Percentiles rank a stretch among this genome's conserved stretches.
These are phyloP conservation scores for Haemorhous mexicanus DNA, from an alignment of 2,113 vertebrate genomes.

Conservation along the genomic window DNA sequence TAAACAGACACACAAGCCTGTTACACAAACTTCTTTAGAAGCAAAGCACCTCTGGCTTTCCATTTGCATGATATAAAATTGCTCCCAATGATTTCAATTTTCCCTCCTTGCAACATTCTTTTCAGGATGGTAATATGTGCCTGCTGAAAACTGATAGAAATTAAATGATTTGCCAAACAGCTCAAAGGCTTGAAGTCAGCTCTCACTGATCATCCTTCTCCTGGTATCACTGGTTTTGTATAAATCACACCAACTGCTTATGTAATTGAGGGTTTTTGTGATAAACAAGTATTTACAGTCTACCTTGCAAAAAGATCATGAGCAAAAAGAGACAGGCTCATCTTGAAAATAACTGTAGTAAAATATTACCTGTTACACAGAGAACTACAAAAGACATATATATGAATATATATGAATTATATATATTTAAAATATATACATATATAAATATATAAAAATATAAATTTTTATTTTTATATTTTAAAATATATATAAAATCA, in stretches of 20 bases:
- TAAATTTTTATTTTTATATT: too few species aligned
- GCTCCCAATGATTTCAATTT: background rate
- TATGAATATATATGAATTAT: too few species aligned
- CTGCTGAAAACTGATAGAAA: background rate
- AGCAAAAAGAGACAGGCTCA: background rate
- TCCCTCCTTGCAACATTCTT: background rate
- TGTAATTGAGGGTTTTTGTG: background rate
- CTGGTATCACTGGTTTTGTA: background rate
- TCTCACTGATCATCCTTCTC: background rate
- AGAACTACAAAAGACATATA: background rate
- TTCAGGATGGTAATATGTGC: background rate
- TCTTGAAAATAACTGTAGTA: background rate
- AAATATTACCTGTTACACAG: background rate
- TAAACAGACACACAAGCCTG: background rate
- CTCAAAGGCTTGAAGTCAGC: background rate
- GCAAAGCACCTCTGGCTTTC: background rate
- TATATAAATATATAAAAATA: too few species aligned
- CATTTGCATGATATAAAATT: background rate
- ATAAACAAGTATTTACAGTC: background rate
- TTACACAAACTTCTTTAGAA: background rate
- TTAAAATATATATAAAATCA: background rate
- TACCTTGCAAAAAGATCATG: background rate
- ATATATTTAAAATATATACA: too few species aligned
- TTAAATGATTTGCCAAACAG: background rate
- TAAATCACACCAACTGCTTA: background rate